Evolutionary conservation across 2,113 vertebrate species (phyloP).

Genomic region (Ictalurus punctatus): DNA sequence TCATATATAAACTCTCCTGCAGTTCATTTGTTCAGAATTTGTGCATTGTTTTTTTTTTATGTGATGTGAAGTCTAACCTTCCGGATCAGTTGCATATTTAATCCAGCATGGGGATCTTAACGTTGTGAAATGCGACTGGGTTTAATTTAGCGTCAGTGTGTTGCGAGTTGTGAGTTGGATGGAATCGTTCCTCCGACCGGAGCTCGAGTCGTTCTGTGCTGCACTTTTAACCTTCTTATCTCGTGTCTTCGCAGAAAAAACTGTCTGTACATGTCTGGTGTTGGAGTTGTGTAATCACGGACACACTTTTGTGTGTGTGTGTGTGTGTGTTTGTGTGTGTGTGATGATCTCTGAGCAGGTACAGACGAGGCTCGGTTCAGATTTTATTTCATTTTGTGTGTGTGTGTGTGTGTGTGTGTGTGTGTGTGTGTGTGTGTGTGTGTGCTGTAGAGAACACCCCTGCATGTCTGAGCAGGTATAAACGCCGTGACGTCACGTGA

Average conservation of each 20-base stretch:
- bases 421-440: not conserved
- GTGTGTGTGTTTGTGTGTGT: not conserved
- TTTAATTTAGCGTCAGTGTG: not conserved
- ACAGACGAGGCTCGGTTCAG: not conserved
- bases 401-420: not conserved
- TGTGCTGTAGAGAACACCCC: slow-evolving; percentile 5
- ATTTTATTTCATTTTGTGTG: not conserved
- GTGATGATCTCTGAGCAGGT: slow-evolving; percentile 18
- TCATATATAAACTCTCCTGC: too few species aligned
- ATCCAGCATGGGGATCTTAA: not conserved
- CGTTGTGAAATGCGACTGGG: not conserved
- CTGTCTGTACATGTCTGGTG: not conserved
- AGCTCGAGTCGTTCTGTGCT: not conserved
- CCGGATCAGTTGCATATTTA: not conserved
- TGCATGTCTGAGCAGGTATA: slow-evolving; percentile 4
- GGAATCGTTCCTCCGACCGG: not conserved
- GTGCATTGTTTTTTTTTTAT: not conserved
- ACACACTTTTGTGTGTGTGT: not conserved
- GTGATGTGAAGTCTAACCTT: not conserved
- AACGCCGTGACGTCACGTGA: not conserved
- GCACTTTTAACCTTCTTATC: slow-evolving; percentile 10
- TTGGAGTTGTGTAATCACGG: not conserved
- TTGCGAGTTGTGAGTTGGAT: not conserved
- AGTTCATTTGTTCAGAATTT: not conserved
- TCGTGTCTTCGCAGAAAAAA: not conserved